Conservation (phyloP, 2,797 vertebrate genomes). For the Enteromius anoplus region DNA sequence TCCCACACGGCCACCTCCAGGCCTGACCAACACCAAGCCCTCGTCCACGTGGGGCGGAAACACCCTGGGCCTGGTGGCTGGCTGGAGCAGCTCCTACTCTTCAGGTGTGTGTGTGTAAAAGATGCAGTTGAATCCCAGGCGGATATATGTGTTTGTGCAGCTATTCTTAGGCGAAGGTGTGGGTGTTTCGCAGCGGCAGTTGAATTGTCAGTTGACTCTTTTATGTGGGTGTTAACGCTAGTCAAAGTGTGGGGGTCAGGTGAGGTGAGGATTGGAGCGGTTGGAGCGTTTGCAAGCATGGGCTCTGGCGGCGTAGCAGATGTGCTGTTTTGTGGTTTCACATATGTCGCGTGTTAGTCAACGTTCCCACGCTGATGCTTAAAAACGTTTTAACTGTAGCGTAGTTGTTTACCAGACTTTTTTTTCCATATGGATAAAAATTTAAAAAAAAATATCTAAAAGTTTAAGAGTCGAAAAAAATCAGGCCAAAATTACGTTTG, state of each 20-base stretch:
- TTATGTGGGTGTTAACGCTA: slow-evolving; percentile 11
- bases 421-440: background rate
- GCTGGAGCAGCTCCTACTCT: slow-evolving; percentile 94
- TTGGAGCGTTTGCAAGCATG: background rate
- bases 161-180: slow-evolving; percentile 4
- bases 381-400: slow-evolving; percentile 5
- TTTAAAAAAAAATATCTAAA: background rate
- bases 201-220: slow-evolving; percentile 28
- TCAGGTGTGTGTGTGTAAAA: slow-evolving; percentile 58
- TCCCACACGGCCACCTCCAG: slow-evolving; percentile 92
- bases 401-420: background rate
- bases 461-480: too few relatives aligned
- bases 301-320: background rate
- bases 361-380: background rate
- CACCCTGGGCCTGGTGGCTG: slow-evolving; percentile 81
- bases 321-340: background rate
- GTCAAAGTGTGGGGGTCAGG: background rate
- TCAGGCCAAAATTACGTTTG: too few relatives aligned
- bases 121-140: background rate
- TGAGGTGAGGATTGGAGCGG: background rate
- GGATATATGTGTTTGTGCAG: background rate
- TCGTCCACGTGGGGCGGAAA: slow-evolving; percentile 94
- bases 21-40: slow-evolving; percentile 91
- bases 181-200: background rate
- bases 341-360: background rate